Evolutionary conservation across 2,113 vertebrate species (phyloP).

Genomic region (Apistogramma diplotaenia): DNA sequence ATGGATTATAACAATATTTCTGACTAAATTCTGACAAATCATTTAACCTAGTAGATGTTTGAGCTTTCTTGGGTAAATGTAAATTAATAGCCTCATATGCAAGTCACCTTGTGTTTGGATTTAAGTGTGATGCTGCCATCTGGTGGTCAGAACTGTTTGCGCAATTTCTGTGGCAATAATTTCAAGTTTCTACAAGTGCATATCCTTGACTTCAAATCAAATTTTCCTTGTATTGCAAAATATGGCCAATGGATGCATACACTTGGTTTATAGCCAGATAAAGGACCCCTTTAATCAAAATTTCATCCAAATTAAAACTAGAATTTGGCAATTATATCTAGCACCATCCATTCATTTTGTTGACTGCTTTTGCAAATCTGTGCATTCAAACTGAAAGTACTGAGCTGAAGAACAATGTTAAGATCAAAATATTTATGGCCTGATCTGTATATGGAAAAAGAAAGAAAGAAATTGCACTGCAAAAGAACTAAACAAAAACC

Average conservation of each 20-base stretch:
- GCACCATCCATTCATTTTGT: neutral
- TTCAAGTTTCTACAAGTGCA: neutral
- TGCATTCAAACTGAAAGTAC: no score
- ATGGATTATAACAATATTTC: neutral
- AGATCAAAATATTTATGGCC: neutral
- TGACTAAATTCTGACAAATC: neutral
- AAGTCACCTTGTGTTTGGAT: neutral
- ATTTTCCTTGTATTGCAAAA: neutral
- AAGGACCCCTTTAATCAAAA: neutral
- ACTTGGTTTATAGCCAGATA: neutral
- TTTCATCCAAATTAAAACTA: neutral
- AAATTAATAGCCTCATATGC: neutral
- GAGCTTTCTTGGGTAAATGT: neutral
- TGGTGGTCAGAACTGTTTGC: slow-evolving; percentile 20
- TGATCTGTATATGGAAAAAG: neutral
- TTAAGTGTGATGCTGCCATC: slow-evolving; percentile 35
- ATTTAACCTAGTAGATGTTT: neutral
- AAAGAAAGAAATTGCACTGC: neutral
- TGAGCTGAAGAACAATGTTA: no score
- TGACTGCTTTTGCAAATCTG: neutral
- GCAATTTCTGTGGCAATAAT: neutral
- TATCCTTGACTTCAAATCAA: neutral
- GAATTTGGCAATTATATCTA: neutral
- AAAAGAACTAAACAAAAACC: slow-evolving; percentile 44
- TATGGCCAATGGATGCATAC: neutral